phyloP scores from a whole-genome alignment of 2,113 vertebrate genomes.

The Hyperopisus bebe region DNA sequence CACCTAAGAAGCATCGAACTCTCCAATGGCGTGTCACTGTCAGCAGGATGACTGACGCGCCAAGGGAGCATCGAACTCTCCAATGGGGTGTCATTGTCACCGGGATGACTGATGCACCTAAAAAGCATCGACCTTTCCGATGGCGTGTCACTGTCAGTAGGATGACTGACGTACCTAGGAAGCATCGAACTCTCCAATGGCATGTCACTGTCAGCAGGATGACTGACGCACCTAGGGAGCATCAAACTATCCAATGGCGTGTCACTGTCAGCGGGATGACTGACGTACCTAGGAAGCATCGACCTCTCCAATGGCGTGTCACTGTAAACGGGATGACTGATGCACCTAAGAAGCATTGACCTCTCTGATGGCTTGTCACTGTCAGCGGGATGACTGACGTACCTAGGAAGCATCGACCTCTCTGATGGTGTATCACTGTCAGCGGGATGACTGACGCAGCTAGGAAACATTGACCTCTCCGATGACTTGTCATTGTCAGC shows the following conservation, averaged over 20 bases:
- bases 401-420: not conserved
- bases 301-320: not conserved
- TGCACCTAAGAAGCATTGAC: not conserved
- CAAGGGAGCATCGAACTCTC: not conserved
- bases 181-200: not conserved
- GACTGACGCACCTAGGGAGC: not conserved
- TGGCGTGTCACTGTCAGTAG: not conserved
- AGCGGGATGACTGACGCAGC: not conserved
- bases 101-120: too few species aligned
- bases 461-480: not conserved
- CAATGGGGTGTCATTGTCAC: too few species aligned
- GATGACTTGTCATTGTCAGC: too few species aligned
- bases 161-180: not conserved
- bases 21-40: not conserved
- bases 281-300: not conserved
- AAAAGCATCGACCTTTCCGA: not conserved
- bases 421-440: not conserved
- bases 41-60: too few species aligned
- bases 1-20: not conserved
- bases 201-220: too few species aligned
- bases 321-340: too few species aligned
- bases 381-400: not conserved
- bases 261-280: not conserved
- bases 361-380: not conserved
- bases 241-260: not conserved